Base-by-base conservation (phyloP, 1,140 invertebrate species). In the Ooceraea biroi region DNA sequence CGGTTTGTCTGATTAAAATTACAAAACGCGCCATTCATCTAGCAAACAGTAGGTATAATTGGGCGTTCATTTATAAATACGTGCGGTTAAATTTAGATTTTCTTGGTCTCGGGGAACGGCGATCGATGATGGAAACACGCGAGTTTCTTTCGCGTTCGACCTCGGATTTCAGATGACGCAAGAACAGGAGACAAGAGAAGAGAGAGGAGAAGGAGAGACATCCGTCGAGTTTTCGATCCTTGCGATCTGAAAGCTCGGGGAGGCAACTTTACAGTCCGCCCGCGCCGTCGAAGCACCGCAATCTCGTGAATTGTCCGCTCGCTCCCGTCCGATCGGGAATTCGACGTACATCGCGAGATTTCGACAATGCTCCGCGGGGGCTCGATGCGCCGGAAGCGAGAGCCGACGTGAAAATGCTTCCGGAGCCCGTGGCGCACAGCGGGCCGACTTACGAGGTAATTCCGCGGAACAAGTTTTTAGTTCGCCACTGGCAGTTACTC, bases 391-490 rank as follows among this genome's bases (percentile, higher is more conserved):
- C 76, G 65, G 76, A 80, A 80, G 25, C 50, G 17, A 71, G 65
- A n/a, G n/a, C 27, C 46, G 19, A 66, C 73, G 82, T 68, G 74
- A 83, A 78, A 83, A 83, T 83, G 61, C 60, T 78, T 83, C 44
- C 82, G 60, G 60, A 77, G 46, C n/a, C 57, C 69, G 44, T 19
- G 44, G 22, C 27, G 17, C 36, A 36, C 27, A 36, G 30, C 63
- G 76, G 55, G 63, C n/a, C 86, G 86, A 88, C 86, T 88, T 88
- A 88, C 87, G 86, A 83, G 87, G 83, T 88, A 88, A 88, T 88
- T 82, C 83, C 77, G 69, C 83, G 83, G 87, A 88, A 88, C 76
- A 88, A 88, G 83, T 88, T 88, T 88, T 84, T 71, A 84, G 83
- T 84, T 84, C 83, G 66, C 77, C 69, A 85, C 73, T 58, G 63